These are phyloP conservation scores for Philaethria dido DNA, from an alignment of 2,888 invertebrate species.

Conservation along the genomic window DNA sequence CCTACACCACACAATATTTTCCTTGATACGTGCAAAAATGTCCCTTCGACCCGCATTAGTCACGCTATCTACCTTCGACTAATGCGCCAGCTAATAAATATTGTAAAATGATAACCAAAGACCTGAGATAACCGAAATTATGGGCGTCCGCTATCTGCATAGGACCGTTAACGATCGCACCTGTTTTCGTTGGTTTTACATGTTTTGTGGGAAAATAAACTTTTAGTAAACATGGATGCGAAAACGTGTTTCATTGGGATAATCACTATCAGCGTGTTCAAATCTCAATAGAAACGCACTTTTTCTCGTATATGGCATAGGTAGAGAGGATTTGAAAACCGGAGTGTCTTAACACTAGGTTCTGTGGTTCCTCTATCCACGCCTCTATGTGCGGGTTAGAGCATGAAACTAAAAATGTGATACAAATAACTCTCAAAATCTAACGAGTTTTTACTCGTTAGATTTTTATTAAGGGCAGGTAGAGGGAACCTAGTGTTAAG, in stretches of 20 bases:
- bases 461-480: no score
- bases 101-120: conserved; percentile 65
- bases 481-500: no score
- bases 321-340: no score
- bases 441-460: no score
- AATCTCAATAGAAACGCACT: no score
- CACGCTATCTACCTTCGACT: conserved; percentile 71
- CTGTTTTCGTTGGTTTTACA: conserved; percentile 31
- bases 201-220: not conserved
- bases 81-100: conserved; percentile 68
- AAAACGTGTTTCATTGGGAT: not conserved
- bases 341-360: no score
- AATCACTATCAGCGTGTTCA: no score
- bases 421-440: no score
- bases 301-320: no score
- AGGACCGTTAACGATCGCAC: conserved; percentile 39
- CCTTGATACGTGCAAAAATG: conserved; percentile 68
- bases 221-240: not conserved
- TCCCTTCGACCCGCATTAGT: conserved; percentile 68
- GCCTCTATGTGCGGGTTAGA: no score
- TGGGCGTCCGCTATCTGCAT: conserved; percentile 48
- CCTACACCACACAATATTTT: conserved; percentile 33
- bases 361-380: no score
- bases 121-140: conserved; percentile 47
- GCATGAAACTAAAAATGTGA: no score